phyloP scores from a whole-genome alignment of 2,113 vertebrate species.

The Hippocampus guttulatus region DNA sequence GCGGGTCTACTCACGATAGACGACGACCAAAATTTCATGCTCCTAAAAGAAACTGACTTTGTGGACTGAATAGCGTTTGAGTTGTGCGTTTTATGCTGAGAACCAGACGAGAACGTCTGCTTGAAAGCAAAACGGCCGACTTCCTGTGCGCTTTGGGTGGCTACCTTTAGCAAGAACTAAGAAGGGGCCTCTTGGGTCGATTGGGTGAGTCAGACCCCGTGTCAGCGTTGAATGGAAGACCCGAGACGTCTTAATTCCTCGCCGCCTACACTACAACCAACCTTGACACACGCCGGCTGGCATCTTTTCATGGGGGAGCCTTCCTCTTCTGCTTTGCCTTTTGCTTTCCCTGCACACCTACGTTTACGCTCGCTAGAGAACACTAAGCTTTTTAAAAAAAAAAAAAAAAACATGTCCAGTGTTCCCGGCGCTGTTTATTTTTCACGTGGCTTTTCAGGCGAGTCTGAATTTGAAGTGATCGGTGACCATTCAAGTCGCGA shows the following conservation, averaged over 20 bases:
- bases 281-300: conserved; percentile 17
- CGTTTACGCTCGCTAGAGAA: not conserved
- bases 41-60: too few relatives aligned
- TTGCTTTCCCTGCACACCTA: conserved; percentile 20
- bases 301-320: conserved; percentile 18
- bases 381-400: not conserved
- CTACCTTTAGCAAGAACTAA: not conserved
- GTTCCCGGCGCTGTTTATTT: not conserved
- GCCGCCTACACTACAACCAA: conserved; percentile 30
- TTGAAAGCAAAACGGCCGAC: not conserved
- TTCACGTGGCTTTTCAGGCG: not conserved
- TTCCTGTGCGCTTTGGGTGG: too few relatives aligned
- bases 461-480: too few relatives aligned
- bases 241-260: conserved; percentile 33
- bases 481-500: too few relatives aligned
- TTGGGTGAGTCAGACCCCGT: conserved; percentile 24
- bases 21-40: too few relatives aligned
- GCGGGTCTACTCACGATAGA: too few relatives aligned
- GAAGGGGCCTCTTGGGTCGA: not conserved
- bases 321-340: conserved; percentile 33
- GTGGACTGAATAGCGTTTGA: too few relatives aligned
- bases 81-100: too few relatives aligned
- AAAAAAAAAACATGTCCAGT: too few relatives aligned
- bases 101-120: not conserved
- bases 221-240: conserved; percentile 20